phyloP scores from a whole-genome alignment of 2,888 invertebrate species.

The Scelioninae gen. 1 region DNA sequence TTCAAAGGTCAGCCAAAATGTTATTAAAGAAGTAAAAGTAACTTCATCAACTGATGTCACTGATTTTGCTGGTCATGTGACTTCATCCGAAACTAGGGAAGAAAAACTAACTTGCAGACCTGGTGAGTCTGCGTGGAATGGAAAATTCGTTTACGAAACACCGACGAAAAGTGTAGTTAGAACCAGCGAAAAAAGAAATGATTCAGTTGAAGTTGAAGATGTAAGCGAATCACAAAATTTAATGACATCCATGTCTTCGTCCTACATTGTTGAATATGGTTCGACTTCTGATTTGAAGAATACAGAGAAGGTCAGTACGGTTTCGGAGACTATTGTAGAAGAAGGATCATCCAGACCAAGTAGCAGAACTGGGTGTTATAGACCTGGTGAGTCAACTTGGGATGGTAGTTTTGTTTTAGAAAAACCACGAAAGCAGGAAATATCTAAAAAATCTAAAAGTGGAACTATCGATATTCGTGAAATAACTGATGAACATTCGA shows the following conservation, averaged over 20 bases:
- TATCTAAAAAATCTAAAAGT: slow-evolving; percentile 58
- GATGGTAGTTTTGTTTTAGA: slow-evolving; percentile 86
- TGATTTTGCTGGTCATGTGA: slow-evolving; percentile 7
- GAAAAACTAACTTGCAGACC: slow-evolving; percentile 71
- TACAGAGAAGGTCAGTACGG: slow-evolving; percentile 75
- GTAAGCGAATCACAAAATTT: slow-evolving; percentile 77
- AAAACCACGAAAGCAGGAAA: slow-evolving; percentile 78
- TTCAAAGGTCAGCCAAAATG: not conserved
- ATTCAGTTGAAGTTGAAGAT: slow-evolving; percentile 81
- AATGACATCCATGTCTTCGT: slow-evolving; percentile 87
- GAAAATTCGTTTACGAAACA: slow-evolving; percentile 86
- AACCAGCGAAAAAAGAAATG: slow-evolving; percentile 74
- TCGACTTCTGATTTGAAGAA: slow-evolving; percentile 71
- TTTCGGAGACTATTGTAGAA: slow-evolving; percentile 78
- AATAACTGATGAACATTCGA: slow-evolving; percentile 78
- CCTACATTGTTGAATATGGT: slow-evolving; percentile 87
- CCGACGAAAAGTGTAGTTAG: slow-evolving; percentile 76
- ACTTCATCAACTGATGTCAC: slow-evolving; percentile 13
- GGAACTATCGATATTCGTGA: slow-evolving; percentile 77
- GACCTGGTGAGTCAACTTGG: slow-evolving; percentile 83
- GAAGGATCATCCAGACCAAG: slow-evolving; percentile 73
- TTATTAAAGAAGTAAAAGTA: not conserved
- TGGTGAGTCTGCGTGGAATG: slow-evolving; percentile 85
- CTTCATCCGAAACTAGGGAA: slow-evolving; percentile 29
- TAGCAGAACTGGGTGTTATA: slow-evolving; percentile 53